These are phyloP conservation scores for Eupithecia centaureata DNA, from an alignment of 2,888 invertebrate species.

Conservation along the genomic window DNA sequence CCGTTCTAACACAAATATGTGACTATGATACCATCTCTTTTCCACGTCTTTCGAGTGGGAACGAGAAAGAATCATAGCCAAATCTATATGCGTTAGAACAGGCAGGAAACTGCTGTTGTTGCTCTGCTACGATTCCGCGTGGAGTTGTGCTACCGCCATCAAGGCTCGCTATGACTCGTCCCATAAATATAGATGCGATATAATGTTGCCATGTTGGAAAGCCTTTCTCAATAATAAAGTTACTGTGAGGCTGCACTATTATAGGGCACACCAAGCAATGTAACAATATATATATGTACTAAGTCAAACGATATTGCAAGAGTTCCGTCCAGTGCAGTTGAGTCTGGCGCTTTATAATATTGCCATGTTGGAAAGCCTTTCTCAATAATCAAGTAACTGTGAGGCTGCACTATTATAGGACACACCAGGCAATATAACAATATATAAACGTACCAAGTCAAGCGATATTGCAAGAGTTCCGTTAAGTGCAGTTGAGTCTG, in stretches of 20 bases:
- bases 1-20: too few relatives aligned
- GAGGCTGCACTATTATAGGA: background rate
- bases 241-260: background rate
- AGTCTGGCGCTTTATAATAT: background rate
- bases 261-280: background rate
- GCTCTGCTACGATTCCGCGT: too few relatives aligned
- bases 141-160: too few relatives aligned
- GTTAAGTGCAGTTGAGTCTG: slow-evolving; percentile 63
- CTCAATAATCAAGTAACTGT: background rate
- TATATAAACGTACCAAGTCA: background rate
- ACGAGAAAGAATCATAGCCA: too few relatives aligned
- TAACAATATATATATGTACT: background rate
- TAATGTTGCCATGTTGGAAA: background rate
- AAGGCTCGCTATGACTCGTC: background rate
- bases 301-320: slow-evolving; percentile 8
- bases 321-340: slow-evolving; percentile 68
- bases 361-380: background rate
- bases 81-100: too few relatives aligned
- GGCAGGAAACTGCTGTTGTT: too few relatives aligned
- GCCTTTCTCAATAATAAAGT: background rate
- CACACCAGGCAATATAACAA: background rate
- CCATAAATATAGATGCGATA: background rate
- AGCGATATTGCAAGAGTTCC: slow-evolving; percentile 45
- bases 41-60: too few relatives aligned
- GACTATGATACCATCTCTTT: too few relatives aligned